Evolutionary conservation across 2,113 vertebrate genomes (phyloP).

Genomic region (Clarias gariepinus): DNA sequence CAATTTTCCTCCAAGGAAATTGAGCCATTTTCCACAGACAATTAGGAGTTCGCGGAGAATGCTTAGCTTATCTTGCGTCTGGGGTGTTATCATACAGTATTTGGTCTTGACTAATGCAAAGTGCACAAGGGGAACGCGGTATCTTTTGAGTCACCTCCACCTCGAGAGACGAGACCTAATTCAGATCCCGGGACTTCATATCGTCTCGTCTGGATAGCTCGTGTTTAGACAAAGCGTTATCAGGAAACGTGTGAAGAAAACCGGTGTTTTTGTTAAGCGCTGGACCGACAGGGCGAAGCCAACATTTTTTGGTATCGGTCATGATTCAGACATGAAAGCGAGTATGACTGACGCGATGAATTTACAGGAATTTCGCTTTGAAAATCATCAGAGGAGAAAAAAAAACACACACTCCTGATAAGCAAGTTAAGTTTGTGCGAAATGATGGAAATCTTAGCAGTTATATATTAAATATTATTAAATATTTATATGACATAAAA

Average conservation of each 20-base stretch:
- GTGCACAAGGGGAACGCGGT: background rate
- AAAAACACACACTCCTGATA: background rate
- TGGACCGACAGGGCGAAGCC: background rate
- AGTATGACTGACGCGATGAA: background rate
- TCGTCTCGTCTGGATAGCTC: background rate
- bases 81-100: conserved; percentile 10
- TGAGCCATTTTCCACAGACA: conserved; percentile 43
- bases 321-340: background rate
- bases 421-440: background rate
- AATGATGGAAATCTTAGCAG: background rate
- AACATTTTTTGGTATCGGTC: background rate
- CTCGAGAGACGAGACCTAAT: background rate
- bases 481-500: too few relatives aligned
- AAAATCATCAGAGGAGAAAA: background rate
- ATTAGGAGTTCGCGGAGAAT: conserved; percentile 42
- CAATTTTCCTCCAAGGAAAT: conserved; percentile 42
- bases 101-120: background rate
- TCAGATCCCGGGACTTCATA: background rate
- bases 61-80: conserved; percentile 36
- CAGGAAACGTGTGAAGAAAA: background rate
- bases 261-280: background rate
- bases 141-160: conserved; percentile 14
- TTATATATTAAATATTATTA: background rate
- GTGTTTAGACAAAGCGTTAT: background rate
- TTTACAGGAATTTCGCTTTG: background rate